Evolutionary conservation across 1,140 invertebrate genomes (phyloP), one percentile per base, ranked within the genome.

Genomic region (Diachasmimorpha longicaudata): DNA sequence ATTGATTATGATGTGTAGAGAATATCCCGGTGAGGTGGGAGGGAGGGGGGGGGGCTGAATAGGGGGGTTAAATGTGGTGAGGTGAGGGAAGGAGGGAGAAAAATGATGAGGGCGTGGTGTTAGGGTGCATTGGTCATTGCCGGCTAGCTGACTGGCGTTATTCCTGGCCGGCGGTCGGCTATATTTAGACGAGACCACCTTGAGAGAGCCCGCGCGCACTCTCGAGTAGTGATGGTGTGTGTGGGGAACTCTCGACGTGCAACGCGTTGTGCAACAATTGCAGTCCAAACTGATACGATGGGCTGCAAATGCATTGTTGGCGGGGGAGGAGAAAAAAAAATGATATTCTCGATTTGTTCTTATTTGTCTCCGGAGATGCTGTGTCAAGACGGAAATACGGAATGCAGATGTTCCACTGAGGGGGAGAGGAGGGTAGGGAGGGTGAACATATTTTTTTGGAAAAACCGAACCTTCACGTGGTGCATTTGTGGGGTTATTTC

Each of bases 151-250:
- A 70, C 71, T 76, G 81, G 74, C 72, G 82, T 85, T 85, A 85
- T 85, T 85, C 84, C 83, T 81, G 83, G 83, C 58, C 79, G 81
- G 79, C 78, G 80, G 81, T 83, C 78, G 81, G 82, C 84, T 85
- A 85, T 84, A 85, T 85, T 84, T 85, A 84, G 81, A 85, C 81
- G 82, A 84, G 83, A 85, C 84, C 84, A 85, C 84, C 83, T 85
- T 85, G 84, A 84, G 83, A 80, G 78, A 81, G 78, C 76, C 31
- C 31, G 31, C 80, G 77, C 80, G 82, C 31, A 78, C 74, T 74
- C 77, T 66, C 67, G 74, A 77, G 70, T 73, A 77, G 77, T 77
- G 21, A 21, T 23, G 58, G 58, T 63, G 48, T 55, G 48, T 55
- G 58, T 63, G 58, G 58, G 58, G 58, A 63, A 31, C 58, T 25